Evolutionary conservation across 2,888 invertebrate genomes (phyloP).

Genomic region (Chesias legatella): DNA sequence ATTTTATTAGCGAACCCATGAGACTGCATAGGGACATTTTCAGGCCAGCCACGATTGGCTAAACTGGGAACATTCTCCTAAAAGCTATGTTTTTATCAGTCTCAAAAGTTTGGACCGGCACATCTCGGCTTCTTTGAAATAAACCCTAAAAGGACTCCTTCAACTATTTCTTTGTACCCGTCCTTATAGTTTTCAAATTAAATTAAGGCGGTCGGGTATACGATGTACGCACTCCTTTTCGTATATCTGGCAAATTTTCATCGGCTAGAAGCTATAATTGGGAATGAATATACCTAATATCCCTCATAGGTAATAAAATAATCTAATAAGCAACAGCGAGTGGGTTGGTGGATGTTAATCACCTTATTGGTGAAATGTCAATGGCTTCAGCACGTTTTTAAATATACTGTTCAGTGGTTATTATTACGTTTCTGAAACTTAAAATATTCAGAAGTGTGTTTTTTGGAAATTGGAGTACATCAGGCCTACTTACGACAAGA

Average conservation of each 20-base stretch:
- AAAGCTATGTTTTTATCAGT: constrained; percentile 30
- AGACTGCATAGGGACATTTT: neutral
- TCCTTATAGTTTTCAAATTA: constrained; percentile 67
- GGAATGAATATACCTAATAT: constrained; percentile 4
- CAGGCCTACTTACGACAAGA: no score
- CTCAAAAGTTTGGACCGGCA: constrained; percentile 22
- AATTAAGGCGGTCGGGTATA: constrained; percentile 45
- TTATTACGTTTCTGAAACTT: constrained; percentile 31
- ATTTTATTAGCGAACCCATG: no score
- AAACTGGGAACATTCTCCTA: constrained; percentile 16
- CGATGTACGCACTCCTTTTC: constrained; percentile 34
- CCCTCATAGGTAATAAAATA: constrained; percentile 24
- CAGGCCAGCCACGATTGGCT: constrained; percentile 1
- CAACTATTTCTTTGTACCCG: constrained; percentile 66
- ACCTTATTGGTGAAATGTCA: constrained; percentile 52
- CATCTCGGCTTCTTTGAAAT: constrained; percentile 27
- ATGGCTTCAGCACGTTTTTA: constrained; percentile 49
- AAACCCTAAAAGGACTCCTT: constrained; percentile 35
- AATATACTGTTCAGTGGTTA: constrained; percentile 35
- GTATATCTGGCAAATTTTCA: constrained; percentile 9
- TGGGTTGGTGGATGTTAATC: constrained; percentile 39
- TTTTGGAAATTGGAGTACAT: constrained; percentile 7
- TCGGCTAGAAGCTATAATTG: constrained; percentile 6
- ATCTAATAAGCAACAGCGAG: constrained; percentile 49
- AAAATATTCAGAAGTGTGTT: constrained; percentile 25